Evolutionary conservation across 37 sponge, comb jelly and placozoan species (phyloP), one percentile per base, ranked within the genome.

Genomic region (Dysidea cf. avara): DNA sequence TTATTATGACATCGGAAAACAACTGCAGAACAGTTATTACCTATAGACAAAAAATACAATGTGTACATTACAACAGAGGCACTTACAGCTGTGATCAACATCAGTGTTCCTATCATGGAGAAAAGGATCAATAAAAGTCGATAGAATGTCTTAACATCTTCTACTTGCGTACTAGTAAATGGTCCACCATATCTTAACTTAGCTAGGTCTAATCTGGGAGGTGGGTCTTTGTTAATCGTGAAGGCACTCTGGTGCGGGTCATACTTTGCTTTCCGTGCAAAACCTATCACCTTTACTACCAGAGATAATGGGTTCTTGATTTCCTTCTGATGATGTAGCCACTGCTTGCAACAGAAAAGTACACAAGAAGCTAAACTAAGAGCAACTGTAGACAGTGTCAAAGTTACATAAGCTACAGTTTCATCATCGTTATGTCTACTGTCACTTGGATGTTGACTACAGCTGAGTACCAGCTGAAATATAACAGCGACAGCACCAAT

Each of bases 111-210:
- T 13, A 30, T n/a, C 17, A 68, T 24, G n/a, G 69, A 68, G 25
- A 58, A 36, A 11, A 68, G 31, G 0, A 60, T 35, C 31, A 57
- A 11, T n/a, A 68, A 28, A 7, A 78, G 57, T 1, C 62, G 46
- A 50, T 25, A 39, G 57, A 78, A 55, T 18, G 79, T 68, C 69
- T 78, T 78, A 25, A 58, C 79, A 28, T 78, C 50, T 18, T 78
- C 69, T 58, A 78, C 79, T 39, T 78, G 69, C 2, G 56, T 50
- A 30, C n/a, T 58, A 38, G 25, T 26, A 39, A 68, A 78, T 52
- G 50, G 26, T 13, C 79, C 79, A 43, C 79, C 79, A 39, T 78
- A 62, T 32, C 32, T 56, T 9, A 21, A 16, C 36, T 69, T 78
- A 20, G 69, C 59, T 16, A 78, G 70, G 35, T 78, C 68, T 6